Base-by-base conservation (phyloP, 2,888 invertebrate species). In the Drosophila anomalipes region DNA sequence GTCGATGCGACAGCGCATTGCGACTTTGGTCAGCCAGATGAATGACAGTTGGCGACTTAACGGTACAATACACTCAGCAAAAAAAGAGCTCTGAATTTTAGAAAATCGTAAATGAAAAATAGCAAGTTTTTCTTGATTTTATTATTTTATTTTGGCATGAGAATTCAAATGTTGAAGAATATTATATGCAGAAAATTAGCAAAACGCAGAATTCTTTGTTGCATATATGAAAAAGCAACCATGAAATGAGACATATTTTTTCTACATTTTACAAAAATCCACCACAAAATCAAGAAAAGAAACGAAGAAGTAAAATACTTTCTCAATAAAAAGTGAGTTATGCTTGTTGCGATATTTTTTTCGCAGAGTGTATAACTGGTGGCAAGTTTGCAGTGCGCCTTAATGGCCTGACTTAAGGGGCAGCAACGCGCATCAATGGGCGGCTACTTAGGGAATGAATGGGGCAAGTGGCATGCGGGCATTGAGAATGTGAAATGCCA, bases 381-480 rank as follows among this genome's bases (percentile, higher is more conserved):
- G 28, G 26, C 26, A 6, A 26, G 37, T 14, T 28, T n/a, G 56
- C 56, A 57, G 9, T n/a, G 33, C 47, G 32, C 35, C 51, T 51
- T 66, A 81, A 79, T 81, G 68, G 69, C 59, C 39, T 37, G 63
- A 51, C 71, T 77, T 70, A 49, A 69, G 69, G 70, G 74, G 60
- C 77, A 52, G 56, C 28, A 30, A 44, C 44, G 44, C 63, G 51
- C 47, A 64, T 68, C 77, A 49, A 73, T 53, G 64, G 60, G 64
- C 47, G 61, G 75, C 47, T 26, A 26, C 49, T 60, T 60, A 47
- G 51, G 60, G 51, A 7, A 30, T 16, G 35, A 19, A 19, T 19
- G 3, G 49, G 28, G 32, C 47, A 47, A 47, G 47, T 47, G 28
- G 47, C 47, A 47, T 47, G 28, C 7, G 37, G 32, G 57, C 10